These are phyloP conservation scores for Eilema griseolum DNA, from an alignment of 2,888 invertebrate species.

Conservation along the genomic window DNA sequence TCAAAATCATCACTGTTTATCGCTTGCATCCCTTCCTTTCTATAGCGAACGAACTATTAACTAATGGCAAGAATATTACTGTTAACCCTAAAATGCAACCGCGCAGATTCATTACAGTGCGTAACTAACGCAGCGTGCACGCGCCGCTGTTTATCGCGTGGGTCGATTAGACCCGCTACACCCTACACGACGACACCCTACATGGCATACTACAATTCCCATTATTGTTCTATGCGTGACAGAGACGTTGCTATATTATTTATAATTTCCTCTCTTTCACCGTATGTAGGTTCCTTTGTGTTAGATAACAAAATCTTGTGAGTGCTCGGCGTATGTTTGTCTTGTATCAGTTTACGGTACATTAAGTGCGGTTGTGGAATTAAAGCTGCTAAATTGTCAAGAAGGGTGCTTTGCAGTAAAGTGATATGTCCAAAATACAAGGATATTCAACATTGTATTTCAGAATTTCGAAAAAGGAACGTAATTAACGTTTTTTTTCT, in stretches of 20 bases:
- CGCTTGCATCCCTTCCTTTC: slow-evolving; percentile 36
- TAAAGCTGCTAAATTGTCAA: slow-evolving; percentile 62
- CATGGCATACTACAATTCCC: slow-evolving; percentile 53
- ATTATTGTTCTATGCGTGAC: slow-evolving; percentile 57
- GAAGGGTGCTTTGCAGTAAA: slow-evolving; percentile 42
- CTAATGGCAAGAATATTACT: slow-evolving; percentile 60
- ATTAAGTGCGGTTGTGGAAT: slow-evolving; percentile 67
- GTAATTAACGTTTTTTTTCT: neutral
- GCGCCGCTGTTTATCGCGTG: slow-evolving; percentile 72
- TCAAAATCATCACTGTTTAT: slow-evolving; percentile 24
- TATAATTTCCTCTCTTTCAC: slow-evolving; percentile 49
- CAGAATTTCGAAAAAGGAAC: neutral
- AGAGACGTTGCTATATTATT: slow-evolving; percentile 53
- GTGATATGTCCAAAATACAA: slow-evolving; percentile 22
- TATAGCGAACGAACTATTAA: slow-evolving; percentile 58
- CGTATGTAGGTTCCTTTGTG: slow-evolving; percentile 46
- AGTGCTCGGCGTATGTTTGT: slow-evolving; percentile 68
- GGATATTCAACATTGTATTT: neutral
- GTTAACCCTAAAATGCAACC: slow-evolving; percentile 76
- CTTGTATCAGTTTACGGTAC: slow-evolving; percentile 78
- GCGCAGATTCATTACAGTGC: slow-evolving; percentile 75
- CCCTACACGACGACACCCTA: slow-evolving; percentile 56
- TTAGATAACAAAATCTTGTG: slow-evolving; percentile 59
- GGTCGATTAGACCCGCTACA: slow-evolving; percentile 74
- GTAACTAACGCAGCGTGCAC: slow-evolving; percentile 77